Evolutionary conservation across 2,888 invertebrate species (phyloP), one percentile per base, ranked within the genome.

Genomic region (Volucella bombylans): DNA sequence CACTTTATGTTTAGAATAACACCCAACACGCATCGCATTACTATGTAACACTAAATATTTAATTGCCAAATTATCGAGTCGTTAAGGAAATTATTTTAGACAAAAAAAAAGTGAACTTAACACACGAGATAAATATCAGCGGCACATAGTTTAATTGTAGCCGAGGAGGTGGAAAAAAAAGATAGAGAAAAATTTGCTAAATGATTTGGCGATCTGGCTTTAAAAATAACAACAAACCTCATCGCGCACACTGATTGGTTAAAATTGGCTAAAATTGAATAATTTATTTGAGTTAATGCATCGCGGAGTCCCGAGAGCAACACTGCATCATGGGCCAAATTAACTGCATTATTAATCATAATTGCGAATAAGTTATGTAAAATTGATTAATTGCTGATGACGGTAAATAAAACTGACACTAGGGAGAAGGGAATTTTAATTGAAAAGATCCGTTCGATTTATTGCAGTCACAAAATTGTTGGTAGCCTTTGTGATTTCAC

Each of bases 301-400:
- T 11, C 1, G n/a, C n/a, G 3, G 3, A 23, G 18, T 23, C 18
- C 18, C 18, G 18, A 31, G 31, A 31, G 1, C 31, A 31, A 31
- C 6, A 31, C 31, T 31, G 31, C 31, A 31, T 31, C 31, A 31
- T 0, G 31, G 31, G 6, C 39, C 23, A 9, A 64, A 57, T 64
- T 23, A 11, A 15, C 49, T 50, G 15, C 14, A 59, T 65, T 78
- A 78, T 73, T 79, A 57, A 73, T 73, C 73, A 78, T 78, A 64
- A 78, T 72, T 79, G 59, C 43, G 41, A 61, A 79, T 15, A 54
- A 50, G 45, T 49, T 31, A 31, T 31, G 31, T 31, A 6, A 31
- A 31, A 31, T 31, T 31, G 31, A 31, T 31, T 31, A 31, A 31
- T 31, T 31, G 31, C 6, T 31, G 6, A 6, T 31, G 31, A 6